Conservation (phyloP, 1,140 invertebrate genomes). For the Bombus haemorrhoidalis region DNA sequence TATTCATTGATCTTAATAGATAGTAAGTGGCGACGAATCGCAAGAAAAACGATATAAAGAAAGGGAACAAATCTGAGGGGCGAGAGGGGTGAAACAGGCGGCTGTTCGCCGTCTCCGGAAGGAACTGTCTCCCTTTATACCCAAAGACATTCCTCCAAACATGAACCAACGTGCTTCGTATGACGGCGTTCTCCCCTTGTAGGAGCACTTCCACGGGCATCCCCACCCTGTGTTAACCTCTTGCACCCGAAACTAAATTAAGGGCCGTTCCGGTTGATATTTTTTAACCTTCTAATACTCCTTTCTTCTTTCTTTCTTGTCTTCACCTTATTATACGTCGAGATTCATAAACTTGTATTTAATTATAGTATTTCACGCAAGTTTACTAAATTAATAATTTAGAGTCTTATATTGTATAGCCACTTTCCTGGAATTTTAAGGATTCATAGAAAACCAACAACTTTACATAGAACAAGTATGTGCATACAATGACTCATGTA, state of each 20-base stretch:
- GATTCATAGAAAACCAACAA: conserved; percentile 3
- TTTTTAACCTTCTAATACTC: conserved; percentile 47
- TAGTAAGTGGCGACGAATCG: conserved; percentile 38
- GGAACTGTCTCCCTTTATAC: conserved; percentile 72
- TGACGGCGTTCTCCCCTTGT: conserved; percentile 53
- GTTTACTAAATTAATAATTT: neutral
- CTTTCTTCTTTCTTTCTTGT: neutral
- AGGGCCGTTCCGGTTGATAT: conserved; percentile 67
- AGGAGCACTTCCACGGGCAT: conserved; percentile 55
- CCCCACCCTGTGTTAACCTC: conserved; percentile 64
- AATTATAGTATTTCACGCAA: neutral
- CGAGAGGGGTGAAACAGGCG: conserved; percentile 62
- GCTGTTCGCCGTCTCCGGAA: conserved; percentile 70
- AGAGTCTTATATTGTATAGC: neutral
- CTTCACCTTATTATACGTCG: neutral
- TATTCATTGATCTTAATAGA: conserved; percentile 9
- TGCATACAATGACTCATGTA: conserved; percentile 56
- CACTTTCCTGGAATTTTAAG: neutral
- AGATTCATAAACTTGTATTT: conserved; percentile 2
- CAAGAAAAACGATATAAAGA: conserved; percentile 31
- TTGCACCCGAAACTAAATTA: conserved; percentile 72
- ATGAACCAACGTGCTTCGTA: conserved; percentile 67
- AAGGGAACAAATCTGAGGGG: conserved; percentile 32
- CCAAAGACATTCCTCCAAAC: conserved; percentile 67
- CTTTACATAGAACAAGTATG: conserved; percentile 25